These are phyloP conservation scores for Falcaria lacertinaria DNA, from an alignment of 2,888 invertebrate genomes.

Conservation along the genomic window DNA sequence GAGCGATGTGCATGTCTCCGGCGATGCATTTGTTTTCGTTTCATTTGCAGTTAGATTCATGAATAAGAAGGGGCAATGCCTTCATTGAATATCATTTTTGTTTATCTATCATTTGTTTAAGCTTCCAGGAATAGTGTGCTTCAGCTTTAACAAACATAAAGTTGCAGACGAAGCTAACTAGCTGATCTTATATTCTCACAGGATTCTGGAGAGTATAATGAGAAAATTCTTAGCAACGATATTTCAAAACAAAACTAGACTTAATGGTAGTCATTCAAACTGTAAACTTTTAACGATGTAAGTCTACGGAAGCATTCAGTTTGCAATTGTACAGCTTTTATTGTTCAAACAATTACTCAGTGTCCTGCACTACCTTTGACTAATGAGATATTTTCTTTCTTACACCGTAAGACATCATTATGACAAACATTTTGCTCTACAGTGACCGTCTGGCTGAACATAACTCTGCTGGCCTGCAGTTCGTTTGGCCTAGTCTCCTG, in stretches of 20 bases:
- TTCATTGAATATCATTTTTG: not conserved
- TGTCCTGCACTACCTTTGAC: not conserved
- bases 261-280: not conserved
- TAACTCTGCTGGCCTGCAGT: constrained; percentile 83
- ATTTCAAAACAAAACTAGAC: not conserved
- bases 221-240: not conserved
- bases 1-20: not conserved
- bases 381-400: no score
- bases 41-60: not conserved
- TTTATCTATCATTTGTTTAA: not conserved
- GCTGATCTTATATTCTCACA: no score
- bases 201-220: no score
- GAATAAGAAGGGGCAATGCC: not conserved
- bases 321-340: not conserved
- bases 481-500: constrained; percentile 84
- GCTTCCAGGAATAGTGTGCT: no score
- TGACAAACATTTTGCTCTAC: constrained; percentile 52
- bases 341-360: not conserved
- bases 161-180: no score
- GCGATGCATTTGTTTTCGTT: not conserved
- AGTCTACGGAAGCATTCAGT: not conserved
- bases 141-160: no score
- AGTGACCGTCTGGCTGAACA: constrained; percentile 87
- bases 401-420: no score
- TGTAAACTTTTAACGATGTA: constrained; percentile 1